Evolutionary conservation across 2,888 invertebrate species (phyloP), one percentile per base, ranked within the genome.

Genomic region (Crossocerus cetratus): DNA sequence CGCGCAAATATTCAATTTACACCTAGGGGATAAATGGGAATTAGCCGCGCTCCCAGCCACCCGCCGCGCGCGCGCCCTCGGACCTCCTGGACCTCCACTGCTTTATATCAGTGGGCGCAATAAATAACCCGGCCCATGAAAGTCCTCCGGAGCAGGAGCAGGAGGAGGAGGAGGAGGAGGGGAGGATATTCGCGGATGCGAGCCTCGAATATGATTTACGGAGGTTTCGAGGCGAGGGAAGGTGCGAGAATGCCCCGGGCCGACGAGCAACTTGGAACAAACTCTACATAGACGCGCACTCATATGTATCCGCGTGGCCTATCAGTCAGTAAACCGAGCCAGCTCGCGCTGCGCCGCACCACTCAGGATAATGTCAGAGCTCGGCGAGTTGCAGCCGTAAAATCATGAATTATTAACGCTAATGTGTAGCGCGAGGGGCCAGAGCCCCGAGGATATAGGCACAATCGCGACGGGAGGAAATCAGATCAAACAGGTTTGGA

Each of bases 331-430:
- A 32, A 32, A 32, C 32, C 32, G 32, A 32, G 32, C 73, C 58
- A 73, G 71, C 74, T 74, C 75, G 75, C 69, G 76, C 83, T 77
- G 59, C 65, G 76, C 83, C 78, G 59, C 65, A 23, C 78, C 32
- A 81, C 69, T 43, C 42, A 55, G 71, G 80, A 82, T 84, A 84
- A 84, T 82, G 78, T 82, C 82, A 76, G n/a, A n/a, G 78, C 83
- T 82, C 83, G 77, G 74, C 84, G 77, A 84, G 74, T 82, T 74
- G 78, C 76, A 68, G 84, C 82, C 81, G 78, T 84, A 83, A 84
- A 84, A 84, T 85, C 83, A 80, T 84, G 84, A 84, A 85, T 84
- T 84, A 84, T 84, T 84, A 82, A 84, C 80, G 77, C 82, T 84
- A 83, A 84, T 84, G 78, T 84, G 82, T 84, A 82, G 78, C 84